A percentile compares a stretch with the other conserved stretches of the same genome.
These are phyloP conservation scores for Megaceryle alcyon DNA, from an alignment of 2,797 vertebrate genomes.

Conservation along the genomic window DNA sequence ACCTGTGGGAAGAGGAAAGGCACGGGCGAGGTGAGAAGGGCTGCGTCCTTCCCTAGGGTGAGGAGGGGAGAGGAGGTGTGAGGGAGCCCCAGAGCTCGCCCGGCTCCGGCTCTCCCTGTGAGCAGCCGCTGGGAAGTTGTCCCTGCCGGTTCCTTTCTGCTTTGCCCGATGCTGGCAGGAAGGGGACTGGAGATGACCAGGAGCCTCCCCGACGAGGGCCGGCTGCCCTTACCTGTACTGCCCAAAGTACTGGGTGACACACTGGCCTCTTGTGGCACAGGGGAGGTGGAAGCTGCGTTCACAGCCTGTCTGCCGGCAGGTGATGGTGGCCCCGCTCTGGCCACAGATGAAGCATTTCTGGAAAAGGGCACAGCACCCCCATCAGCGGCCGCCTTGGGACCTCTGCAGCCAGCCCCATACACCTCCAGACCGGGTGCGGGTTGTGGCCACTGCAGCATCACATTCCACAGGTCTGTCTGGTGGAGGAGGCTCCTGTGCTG, in stretches of 20 bases:
- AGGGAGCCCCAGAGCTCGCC: no score
- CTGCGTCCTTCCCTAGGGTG: no score
- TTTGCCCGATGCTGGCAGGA: no score
- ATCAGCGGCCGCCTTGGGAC: background rate
- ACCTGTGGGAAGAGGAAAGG: no score
- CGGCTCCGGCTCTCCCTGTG: no score
- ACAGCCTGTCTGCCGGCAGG: background rate
- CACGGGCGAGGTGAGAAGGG: no score
- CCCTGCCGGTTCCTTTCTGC: no score
- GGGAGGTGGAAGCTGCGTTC: background rate
- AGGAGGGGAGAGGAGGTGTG: no score
- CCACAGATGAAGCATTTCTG: background rate
- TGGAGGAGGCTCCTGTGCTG: background rate
- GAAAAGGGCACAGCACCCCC: background rate
- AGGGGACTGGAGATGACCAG: no score
- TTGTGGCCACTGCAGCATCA: background rate
- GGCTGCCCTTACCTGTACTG: background rate
- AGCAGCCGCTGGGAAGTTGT: no score
- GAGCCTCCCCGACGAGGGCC: background rate
- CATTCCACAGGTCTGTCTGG: background rate
- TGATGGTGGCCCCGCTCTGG: background rate
- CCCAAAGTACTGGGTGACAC: background rate
- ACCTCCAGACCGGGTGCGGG: background rate
- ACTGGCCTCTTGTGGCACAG: background rate
- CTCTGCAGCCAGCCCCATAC: fast-evolving